Evolutionary conservation across 2,888 invertebrate species (phyloP), one percentile per base, ranked within the genome.

Genomic region (Andrena praecox): DNA sequence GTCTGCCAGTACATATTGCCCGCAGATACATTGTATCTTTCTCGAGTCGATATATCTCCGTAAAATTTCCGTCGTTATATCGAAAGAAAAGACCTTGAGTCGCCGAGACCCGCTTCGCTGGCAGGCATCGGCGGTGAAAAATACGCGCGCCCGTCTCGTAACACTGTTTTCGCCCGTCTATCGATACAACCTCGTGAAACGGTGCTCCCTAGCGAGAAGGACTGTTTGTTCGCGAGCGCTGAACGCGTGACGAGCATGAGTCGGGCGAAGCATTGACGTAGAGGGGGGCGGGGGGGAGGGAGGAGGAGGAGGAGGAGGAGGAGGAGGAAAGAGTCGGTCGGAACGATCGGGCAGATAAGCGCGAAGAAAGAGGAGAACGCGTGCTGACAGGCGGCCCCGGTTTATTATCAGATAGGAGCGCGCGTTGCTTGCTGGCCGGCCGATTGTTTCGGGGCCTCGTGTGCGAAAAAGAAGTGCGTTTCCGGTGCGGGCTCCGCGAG

Each of bases 401-500:
- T 42, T 66, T 72, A 29, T 62, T 63, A 70, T 76, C 70, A 35
- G 56, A 67, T 42, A 60, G 59, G 56, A 52, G 10, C 24, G 70
- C 35, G 16, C 33, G 12, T 6, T 67, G 24, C 68, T 76, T 31
- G 66, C 67, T 52, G 50, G 68, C 75, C 27, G 20, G 10, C 27
- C 54, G 50, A 72, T 42, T 66, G 56, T 50, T 69, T 62, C 54
- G 59, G 59, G 42, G 76, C 24, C 56, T 77, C 4, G 63, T 62
- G 66, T 6, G 24, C 76, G 75, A 73, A 59, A 71, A 77, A 78
- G 4, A 81, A 77, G 79, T 27, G 42, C 86, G 81, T 89, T 87
- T 87, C 87, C 90, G 90, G 86, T 80, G 85, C 86, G 81, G 69
- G 83, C 85, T 86, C 79, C 81, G 50, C 60, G 80, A 86, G 85